These are phyloP conservation scores for Dyspetes luteomarginatus DNA, from an alignment of 2,888 invertebrate genomes.

Conservation along the genomic window DNA sequence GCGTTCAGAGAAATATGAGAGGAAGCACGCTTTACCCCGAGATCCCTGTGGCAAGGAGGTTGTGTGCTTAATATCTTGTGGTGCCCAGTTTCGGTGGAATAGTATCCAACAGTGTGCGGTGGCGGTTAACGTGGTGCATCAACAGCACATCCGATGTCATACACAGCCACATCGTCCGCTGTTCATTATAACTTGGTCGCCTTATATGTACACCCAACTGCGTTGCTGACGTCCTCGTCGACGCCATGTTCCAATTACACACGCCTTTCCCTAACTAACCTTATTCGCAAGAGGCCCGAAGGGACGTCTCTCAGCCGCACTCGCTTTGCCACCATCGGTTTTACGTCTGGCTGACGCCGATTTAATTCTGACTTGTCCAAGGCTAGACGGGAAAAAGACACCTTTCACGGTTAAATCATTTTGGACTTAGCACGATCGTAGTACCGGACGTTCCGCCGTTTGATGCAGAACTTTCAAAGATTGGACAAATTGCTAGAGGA, in stretches of 20 bases:
- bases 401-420: neutral
- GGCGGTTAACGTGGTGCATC: constrained; percentile 35
- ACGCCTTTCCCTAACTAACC: constrained; percentile 81
- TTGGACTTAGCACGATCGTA: neutral
- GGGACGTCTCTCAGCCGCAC: constrained; percentile 59
- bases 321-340: neutral
- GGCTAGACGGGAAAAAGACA: constrained; percentile 16
- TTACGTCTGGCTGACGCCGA: constrained; percentile 66
- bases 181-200: constrained; percentile 79
- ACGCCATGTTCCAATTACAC: constrained; percentile 78
- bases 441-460: neutral
- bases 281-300: constrained; percentile 74
- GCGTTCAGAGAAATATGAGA: neutral
- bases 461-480: constrained; percentile 1
- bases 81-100: constrained; percentile 44
- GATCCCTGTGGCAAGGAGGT: constrained; percentile 12
- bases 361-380: constrained; percentile 77
- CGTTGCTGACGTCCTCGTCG: constrained; percentile 72
- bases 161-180: constrained; percentile 51
- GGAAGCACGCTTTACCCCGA: constrained; percentile 1
- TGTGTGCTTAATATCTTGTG: too few species aligned
- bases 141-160: constrained; percentile 5
- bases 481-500: neutral
- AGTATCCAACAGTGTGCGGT: constrained; percentile 34
- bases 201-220: constrained; percentile 71